Conservation (phyloP, 2,888 invertebrate species). For the Exephanes ischioxanthus region DNA sequence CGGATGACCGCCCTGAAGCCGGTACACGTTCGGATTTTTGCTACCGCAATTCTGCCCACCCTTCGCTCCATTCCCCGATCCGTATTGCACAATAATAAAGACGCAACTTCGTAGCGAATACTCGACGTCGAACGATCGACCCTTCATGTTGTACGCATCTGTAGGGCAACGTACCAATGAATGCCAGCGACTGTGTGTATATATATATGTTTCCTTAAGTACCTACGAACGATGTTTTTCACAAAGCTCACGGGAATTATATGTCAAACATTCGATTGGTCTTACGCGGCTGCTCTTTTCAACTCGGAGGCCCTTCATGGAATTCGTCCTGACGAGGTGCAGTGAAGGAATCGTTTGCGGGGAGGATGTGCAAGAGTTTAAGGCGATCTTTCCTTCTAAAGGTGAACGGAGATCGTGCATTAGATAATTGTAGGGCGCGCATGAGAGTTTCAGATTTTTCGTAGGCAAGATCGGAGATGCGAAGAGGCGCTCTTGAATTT, state of each 20-base stretch:
- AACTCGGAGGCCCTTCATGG: slow-evolving; percentile 34
- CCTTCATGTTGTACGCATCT: not conserved
- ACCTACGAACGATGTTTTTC: slow-evolving; percentile 55
- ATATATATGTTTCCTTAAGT: slow-evolving; percentile 37
- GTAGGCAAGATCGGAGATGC: slow-evolving; percentile 6
- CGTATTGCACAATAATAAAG: slow-evolving; percentile 72
- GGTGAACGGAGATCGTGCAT: slow-evolving; percentile 24
- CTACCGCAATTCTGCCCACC: slow-evolving; percentile 33
- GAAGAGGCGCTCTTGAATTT: slow-evolving; percentile 1
- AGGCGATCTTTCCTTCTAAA: slow-evolving; percentile 5
- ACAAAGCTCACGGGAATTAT: slow-evolving; percentile 65
- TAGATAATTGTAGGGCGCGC: slow-evolving; percentile 19
- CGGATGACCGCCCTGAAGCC: slow-evolving; percentile 64
- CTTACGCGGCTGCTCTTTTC: slow-evolving; percentile 71
- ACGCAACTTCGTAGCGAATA: slow-evolving; percentile 40
- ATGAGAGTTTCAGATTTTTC: slow-evolving; percentile 38
- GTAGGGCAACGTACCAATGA: not conserved
- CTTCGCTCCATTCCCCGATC: slow-evolving; percentile 13
- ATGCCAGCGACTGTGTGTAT: not conserved
- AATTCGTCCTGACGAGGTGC: slow-evolving; percentile 2
- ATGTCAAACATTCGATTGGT: slow-evolving; percentile 71
- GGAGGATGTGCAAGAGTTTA: not conserved
- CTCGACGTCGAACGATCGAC: slow-evolving; percentile 17
- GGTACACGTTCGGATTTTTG: slow-evolving; percentile 22
- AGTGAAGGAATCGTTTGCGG: not conserved